These are phyloP conservation scores for Vimba vimba DNA, from an alignment of 2,113 vertebrate species.

Conservation along the genomic window DNA sequence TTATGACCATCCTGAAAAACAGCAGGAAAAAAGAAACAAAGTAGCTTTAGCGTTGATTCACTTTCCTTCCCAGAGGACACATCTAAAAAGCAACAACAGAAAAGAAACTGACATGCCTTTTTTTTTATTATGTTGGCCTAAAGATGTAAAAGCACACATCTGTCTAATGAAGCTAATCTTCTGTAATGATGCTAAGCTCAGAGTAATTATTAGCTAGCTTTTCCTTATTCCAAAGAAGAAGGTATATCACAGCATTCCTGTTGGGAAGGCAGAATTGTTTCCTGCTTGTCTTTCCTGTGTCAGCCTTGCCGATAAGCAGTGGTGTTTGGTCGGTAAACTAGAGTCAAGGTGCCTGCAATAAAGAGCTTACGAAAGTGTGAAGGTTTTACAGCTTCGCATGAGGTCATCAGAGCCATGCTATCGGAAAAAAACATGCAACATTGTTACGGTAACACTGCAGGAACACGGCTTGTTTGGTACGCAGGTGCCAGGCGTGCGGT, in stretches of 20 bases:
- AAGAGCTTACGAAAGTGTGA: constrained; percentile 51
- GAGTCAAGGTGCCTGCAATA: constrained; percentile 56
- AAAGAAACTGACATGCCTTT: constrained; percentile 18
- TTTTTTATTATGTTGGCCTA: background rate
- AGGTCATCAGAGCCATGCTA: constrained; percentile 54
- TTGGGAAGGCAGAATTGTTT: constrained; percentile 28
- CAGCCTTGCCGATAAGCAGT: constrained; percentile 66
- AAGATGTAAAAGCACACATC: constrained; percentile 8
- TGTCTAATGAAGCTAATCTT: background rate
- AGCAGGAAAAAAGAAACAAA: constrained; percentile 62
- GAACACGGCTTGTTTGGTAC: constrained; percentile 56
- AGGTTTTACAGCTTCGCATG: constrained; percentile 62
- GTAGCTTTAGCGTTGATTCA: constrained; percentile 55
- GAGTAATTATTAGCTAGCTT: constrained; percentile 29
- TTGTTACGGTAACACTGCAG: constrained; percentile 67
- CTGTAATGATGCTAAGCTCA: constrained; percentile 24
- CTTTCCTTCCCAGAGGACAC: constrained; percentile 49
- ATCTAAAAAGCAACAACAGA: constrained; percentile 21
- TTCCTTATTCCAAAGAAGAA: constrained; percentile 6
- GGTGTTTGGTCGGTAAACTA: constrained; percentile 63
- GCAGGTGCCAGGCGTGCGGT: constrained; percentile 66
- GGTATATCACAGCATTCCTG: constrained; percentile 12
- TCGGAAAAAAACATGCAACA: constrained; percentile 50
- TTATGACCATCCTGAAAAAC: constrained; percentile 62
- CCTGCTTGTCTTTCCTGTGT: constrained; percentile 53